A percentile compares a stretch with the other conserved stretches of the same genome.
Conservation (phyloP, 2,113 vertebrate species). For the Amia ocellicauda region DNA sequence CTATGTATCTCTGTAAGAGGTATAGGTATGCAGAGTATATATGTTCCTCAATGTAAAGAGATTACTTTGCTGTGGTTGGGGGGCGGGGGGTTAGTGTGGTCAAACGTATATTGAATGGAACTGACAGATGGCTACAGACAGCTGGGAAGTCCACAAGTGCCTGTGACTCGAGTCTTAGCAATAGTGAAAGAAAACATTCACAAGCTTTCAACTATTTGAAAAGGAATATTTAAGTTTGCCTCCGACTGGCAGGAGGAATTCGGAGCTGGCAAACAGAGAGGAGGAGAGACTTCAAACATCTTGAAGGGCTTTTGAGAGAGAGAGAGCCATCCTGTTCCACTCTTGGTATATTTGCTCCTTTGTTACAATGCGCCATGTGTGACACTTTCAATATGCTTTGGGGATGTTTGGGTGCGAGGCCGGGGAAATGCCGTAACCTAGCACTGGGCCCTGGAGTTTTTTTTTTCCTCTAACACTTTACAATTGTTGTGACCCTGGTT, state of each 20-base stretch:
- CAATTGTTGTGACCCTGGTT: conserved; percentile 12
- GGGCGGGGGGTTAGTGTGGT: no score
- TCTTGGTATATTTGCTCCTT: conserved; percentile 17
- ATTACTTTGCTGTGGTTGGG: no score
- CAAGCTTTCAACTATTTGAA: conserved; percentile 42
- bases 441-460: conserved; percentile 18
- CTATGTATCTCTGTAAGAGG: no score
- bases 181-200: conserved; percentile 47
- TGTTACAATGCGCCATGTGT: conserved; percentile 16
- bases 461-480: not conserved
- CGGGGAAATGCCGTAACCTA: conserved; percentile 21
- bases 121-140: conserved; percentile 37
- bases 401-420: conserved; percentile 21
- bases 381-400: conserved; percentile 18
- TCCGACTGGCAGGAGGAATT: conserved; percentile 37
- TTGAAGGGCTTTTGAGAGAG: conserved; percentile 41
- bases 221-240: conserved; percentile 49
- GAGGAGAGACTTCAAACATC: conserved; percentile 38
- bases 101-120: conserved; percentile 25
- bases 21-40: no score
- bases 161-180: conserved; percentile 34
- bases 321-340: conserved; percentile 9
- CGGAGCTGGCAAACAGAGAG: conserved; percentile 32
- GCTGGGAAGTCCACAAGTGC: conserved; percentile 40
- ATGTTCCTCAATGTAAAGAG: no score